Percentiles rank a stretch among this genome's conserved stretches.
Conservation (phyloP, 2,113 vertebrate species). For the Pagrus major region DNA sequence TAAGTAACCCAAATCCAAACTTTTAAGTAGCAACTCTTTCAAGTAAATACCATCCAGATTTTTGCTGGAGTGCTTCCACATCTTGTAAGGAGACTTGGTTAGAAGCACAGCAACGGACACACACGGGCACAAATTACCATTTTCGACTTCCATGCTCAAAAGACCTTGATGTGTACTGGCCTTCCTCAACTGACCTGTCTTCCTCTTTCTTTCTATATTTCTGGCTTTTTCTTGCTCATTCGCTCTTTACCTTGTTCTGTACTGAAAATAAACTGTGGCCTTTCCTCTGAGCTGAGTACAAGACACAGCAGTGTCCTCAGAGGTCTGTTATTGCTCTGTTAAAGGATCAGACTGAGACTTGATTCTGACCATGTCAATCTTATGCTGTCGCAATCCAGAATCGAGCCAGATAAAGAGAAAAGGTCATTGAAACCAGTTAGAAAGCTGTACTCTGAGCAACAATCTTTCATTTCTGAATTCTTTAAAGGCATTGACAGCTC, state of each 20-base stretch:
- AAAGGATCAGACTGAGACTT: not conserved
- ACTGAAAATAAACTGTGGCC: conserved; percentile 7
- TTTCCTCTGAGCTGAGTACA: conserved; percentile 9
- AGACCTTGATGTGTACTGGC: conserved; percentile 8
- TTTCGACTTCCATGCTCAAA: not conserved
- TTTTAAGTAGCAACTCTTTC: not conserved
- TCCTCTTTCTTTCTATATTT: not conserved
- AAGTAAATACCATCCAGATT: not conserved
- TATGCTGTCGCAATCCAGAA: too few species aligned
- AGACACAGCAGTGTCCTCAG: not conserved
- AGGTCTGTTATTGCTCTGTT: conserved; percentile 4
- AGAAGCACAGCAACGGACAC: not conserved
- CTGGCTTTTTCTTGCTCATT: not conserved
- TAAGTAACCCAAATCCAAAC: not conserved
- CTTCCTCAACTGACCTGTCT: conserved; percentile 1
- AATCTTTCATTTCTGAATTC: not conserved
- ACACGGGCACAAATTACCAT: not conserved
- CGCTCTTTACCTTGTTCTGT: not conserved
- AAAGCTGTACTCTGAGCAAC: not conserved
- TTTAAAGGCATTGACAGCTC: not conserved
- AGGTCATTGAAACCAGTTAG: not conserved
- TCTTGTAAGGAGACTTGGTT: not conserved
- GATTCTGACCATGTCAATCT: not conserved
- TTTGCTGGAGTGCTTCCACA: not conserved
- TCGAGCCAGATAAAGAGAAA: not conserved